Conservation (phyloP, 2,797 vertebrate genomes). For the Lagocephalus sceleratus region DNA sequence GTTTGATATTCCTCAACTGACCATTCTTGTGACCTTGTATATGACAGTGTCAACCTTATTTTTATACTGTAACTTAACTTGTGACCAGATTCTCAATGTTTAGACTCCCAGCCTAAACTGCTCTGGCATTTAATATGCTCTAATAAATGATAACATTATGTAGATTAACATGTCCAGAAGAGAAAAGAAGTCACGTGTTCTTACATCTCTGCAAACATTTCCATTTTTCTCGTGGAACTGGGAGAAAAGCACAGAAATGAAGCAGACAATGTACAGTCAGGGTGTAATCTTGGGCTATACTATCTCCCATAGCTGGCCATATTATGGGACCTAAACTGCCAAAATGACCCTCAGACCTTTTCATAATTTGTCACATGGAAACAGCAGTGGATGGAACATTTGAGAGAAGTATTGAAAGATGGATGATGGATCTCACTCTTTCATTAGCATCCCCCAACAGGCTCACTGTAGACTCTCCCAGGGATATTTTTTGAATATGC, state of each 20-base stretch:
- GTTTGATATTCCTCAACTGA: background rate
- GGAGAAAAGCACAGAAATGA: slow-evolving; percentile 34
- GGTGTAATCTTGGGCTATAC: slow-evolving; percentile 34
- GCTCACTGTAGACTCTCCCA: too few relatives aligned
- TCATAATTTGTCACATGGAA: too few relatives aligned
- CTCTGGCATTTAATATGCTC: slow-evolving; percentile 16
- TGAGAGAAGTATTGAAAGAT: too few relatives aligned
- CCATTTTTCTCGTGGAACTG: slow-evolving; percentile 34
- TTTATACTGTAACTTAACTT: slow-evolving; percentile 60
- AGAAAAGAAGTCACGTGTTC: slow-evolving; percentile 19
- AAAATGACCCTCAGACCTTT: too few relatives aligned
- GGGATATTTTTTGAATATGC: too few relatives aligned
- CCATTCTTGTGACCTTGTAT: background rate
- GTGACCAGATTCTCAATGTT: slow-evolving; percentile 34
- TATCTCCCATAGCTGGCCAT: slow-evolving; percentile 23
- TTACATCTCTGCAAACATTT: slow-evolving; percentile 34
- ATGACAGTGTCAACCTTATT: slow-evolving; percentile 41
- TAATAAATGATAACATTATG: slow-evolving; percentile 27
- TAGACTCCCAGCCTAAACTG: slow-evolving; percentile 19
- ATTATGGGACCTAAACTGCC: too few relatives aligned
- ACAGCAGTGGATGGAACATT: too few relatives aligned
- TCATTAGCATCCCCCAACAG: too few relatives aligned
- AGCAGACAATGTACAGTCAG: slow-evolving; percentile 44
- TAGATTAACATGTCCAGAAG: slow-evolving; percentile 22
- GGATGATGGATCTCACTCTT: too few relatives aligned